Conservation (phyloP, 2,113 vertebrate genomes). For the Lontra canadensis region DNA sequence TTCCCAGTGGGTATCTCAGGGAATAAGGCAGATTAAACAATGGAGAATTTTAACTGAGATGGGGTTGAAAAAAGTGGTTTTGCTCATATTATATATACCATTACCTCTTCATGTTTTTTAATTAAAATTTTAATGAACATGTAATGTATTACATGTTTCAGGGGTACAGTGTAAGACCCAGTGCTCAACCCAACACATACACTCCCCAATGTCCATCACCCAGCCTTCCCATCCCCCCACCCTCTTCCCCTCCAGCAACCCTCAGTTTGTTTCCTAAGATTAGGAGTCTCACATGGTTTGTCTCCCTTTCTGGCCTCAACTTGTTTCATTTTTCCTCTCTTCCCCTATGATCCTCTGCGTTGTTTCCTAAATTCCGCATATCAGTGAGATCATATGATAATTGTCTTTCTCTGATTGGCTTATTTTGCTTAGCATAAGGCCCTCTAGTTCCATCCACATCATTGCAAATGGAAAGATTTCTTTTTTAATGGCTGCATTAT, state of each 20-base stretch:
- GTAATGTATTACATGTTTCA: not conserved
- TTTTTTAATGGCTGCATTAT: not conserved
- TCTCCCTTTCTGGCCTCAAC: too few relatives aligned
- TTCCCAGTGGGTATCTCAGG: not conserved
- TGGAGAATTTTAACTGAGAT: not conserved
- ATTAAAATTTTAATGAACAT: not conserved
- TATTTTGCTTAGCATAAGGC: not conserved
- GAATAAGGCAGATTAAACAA: not conserved
- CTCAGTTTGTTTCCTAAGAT: too few relatives aligned
- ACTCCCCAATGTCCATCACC: too few relatives aligned
- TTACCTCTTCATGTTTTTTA: not conserved
- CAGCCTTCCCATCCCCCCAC: too few relatives aligned
- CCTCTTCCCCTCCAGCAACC: too few relatives aligned
- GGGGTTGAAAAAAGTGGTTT: not conserved
- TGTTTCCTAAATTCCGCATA: too few relatives aligned
- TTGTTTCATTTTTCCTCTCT: too few relatives aligned
- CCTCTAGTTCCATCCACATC: not conserved
- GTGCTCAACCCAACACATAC: too few relatives aligned
- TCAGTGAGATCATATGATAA: too few relatives aligned
- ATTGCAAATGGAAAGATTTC: not conserved
- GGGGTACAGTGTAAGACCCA: not conserved
- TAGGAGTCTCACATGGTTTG: too few relatives aligned
- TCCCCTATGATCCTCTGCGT: too few relatives aligned
- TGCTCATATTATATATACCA: not conserved
- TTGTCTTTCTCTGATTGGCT: not conserved